Conservation (phyloP, 2,797 vertebrate genomes). For the Gobionotothen gibberifrons region DNA sequence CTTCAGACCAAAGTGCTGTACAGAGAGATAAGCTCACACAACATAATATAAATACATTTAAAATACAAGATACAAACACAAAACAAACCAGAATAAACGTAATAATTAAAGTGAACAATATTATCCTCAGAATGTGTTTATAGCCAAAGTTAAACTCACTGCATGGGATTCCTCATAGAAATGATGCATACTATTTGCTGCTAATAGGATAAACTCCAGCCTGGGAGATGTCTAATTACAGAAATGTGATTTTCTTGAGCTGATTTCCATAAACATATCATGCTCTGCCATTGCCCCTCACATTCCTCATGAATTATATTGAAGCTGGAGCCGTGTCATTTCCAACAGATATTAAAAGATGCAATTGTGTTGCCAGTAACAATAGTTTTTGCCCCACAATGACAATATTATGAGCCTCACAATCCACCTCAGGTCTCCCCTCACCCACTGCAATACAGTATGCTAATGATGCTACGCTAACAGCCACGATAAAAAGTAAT, state of each 20-base stretch:
- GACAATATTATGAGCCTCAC: conserved; percentile 46
- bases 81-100: too few species aligned
- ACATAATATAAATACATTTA: too few species aligned
- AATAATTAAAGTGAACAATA: neutral
- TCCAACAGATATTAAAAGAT: conserved; percentile 68
- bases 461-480: conserved; percentile 70
- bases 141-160: conserved; percentile 21
- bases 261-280: conserved; percentile 66
- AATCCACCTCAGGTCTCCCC: conserved; percentile 52
- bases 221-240: conserved; percentile 55
- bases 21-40: too few species aligned
- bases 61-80: too few species aligned
- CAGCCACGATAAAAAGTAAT: conserved; percentile 66
- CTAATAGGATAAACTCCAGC: conserved; percentile 36
- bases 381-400: conserved; percentile 45
- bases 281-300: conserved; percentile 21
- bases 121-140: conserved; percentile 8
- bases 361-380: conserved; percentile 54
- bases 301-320: conserved; percentile 64
- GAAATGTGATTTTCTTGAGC: conserved; percentile 52
- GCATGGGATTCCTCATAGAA: conserved; percentile 22
- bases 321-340: conserved; percentile 43
- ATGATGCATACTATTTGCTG: conserved; percentile 37
- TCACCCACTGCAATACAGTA: conserved; percentile 51
- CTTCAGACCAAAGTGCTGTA: too few species aligned